Evolutionary conservation across 1,140 invertebrate species (phyloP).

Genomic region (Monomorium pharaonis): DNA sequence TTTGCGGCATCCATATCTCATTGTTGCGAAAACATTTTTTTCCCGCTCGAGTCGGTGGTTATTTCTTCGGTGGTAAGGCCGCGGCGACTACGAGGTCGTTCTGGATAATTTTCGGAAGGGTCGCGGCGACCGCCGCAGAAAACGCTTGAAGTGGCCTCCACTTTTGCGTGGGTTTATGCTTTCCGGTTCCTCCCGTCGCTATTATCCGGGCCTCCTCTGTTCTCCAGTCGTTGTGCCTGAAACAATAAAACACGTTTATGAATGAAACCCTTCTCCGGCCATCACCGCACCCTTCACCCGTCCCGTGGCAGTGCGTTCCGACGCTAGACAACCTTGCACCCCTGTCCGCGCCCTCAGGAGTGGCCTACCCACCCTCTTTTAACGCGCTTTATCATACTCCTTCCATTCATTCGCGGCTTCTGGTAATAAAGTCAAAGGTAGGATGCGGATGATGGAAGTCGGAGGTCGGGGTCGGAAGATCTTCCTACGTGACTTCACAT

Average conservation of each 20-base stretch:
- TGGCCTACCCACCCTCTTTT: conserved; percentile 73
- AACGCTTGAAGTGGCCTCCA: conserved; percentile 74
- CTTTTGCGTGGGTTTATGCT: conserved; percentile 80
- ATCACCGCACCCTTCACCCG: conserved; percentile 42
- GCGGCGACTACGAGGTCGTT: conserved; percentile 54
- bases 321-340: conserved; percentile 59
- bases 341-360: conserved; percentile 58
- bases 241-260: conserved; percentile 83
- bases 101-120: conserved; percentile 74
- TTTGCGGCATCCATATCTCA: conserved; percentile 23
- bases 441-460: conserved; percentile 31
- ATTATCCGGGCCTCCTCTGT: conserved; percentile 79
- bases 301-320: conserved; percentile 41
- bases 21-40: conserved; percentile 39
- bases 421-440: conserved; percentile 73
- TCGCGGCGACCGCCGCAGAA: conserved; percentile 65
- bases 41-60: neutral
- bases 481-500: conserved; percentile 66
- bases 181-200: conserved; percentile 81
- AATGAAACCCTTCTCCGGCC: conserved; percentile 77
- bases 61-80: conserved; percentile 58
- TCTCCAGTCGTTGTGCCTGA: conserved; percentile 75
- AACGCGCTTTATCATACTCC: conserved; percentile 77
- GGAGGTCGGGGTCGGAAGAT: conserved; percentile 61
- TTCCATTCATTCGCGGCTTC: conserved; percentile 76